A percentile compares a stretch with the other conserved stretches of the same genome.
Conservation (phyloP, 2,113 vertebrate genomes). For the Anseranas semipalmata region DNA sequence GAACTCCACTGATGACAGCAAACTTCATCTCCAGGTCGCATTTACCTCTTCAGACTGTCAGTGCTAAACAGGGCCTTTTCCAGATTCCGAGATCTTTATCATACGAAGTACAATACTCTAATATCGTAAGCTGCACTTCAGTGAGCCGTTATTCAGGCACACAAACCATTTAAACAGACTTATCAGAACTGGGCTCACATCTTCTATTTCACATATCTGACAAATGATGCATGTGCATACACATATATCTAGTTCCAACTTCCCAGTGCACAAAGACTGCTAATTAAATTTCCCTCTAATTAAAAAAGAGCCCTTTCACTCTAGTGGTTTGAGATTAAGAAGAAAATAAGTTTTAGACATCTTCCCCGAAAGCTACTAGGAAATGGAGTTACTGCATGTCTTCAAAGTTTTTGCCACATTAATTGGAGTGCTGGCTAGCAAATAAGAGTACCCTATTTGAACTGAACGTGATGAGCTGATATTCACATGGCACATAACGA, state of each 20-base stretch:
- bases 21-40: neutral
- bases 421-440: neutral
- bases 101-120: neutral
- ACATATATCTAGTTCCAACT: neutral
- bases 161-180: neutral
- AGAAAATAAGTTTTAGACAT: neutral
- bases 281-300: neutral
- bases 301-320: neutral
- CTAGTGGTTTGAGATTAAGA: neutral
- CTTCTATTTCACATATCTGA: neutral
- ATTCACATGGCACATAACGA: neutral
- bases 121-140: neutral
- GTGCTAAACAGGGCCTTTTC: neutral
- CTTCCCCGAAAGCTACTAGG: neutral
- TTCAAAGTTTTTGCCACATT: neutral
- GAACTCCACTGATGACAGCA: neutral
- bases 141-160: neutral
- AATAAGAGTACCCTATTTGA: neutral
- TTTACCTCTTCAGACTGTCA: neutral
- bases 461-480: neutral
- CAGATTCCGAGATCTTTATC: neutral
- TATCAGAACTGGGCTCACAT: neutral
- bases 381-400: neutral
- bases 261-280: neutral
- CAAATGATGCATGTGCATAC: neutral